These are phyloP conservation scores for Hoplostethus mediterraneus DNA, from an alignment of 2,797 vertebrate species.

Conservation along the genomic window DNA sequence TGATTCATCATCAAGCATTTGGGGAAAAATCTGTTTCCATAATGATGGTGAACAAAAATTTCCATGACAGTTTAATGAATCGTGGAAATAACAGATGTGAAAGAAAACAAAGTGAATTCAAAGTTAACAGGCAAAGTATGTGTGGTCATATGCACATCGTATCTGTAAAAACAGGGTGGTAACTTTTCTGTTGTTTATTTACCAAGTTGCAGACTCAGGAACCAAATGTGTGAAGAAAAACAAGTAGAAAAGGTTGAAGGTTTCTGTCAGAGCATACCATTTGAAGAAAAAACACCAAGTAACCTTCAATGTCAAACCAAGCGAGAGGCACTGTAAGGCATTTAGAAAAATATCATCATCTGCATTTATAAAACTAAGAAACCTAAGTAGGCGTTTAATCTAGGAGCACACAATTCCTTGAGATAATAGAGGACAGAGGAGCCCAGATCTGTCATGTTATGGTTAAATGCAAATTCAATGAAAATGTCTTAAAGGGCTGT, in stretches of 20 bases:
- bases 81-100: too few species aligned
- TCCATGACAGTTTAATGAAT: not conserved
- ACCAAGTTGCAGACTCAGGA: not conserved
- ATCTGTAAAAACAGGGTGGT: too few species aligned
- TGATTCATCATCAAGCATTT: conserved; percentile 3
- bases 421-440: not conserved
- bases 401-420: not conserved
- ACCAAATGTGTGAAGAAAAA: not conserved
- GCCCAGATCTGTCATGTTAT: not conserved
- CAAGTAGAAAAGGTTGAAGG: not conserved
- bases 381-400: not conserved
- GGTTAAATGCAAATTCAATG: not conserved
- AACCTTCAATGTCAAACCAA: not conserved
- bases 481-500: not conserved
- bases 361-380: not conserved
- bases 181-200: not conserved
- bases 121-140: too few species aligned
- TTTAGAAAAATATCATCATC: not conserved
- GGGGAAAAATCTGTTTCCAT: not conserved
- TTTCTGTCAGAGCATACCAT: conserved; percentile 4
- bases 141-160: too few species aligned
- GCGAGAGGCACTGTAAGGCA: not conserved
- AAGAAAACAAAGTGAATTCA: too few species aligned
- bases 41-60: not conserved
- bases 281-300: not conserved